These are phyloP conservation scores for Thalassaphorura encarpata DNA, from an alignment of 1,140 invertebrate species.

Conservation along the genomic window DNA sequence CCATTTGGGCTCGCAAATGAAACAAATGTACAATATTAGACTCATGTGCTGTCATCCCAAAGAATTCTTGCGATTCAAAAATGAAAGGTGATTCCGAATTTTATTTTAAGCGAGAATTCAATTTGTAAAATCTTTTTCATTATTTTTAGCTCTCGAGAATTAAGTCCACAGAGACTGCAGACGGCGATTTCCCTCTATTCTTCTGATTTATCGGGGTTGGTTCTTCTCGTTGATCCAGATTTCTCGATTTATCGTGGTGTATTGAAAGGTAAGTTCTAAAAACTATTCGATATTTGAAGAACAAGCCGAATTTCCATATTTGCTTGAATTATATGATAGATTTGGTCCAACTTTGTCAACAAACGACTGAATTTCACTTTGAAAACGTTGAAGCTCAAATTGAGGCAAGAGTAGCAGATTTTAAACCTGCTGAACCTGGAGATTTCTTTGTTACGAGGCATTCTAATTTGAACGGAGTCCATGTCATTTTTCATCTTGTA, in stretches of 20 bases:
- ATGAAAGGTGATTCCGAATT: conserved; percentile 35
- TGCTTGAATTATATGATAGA: conserved; percentile 39
- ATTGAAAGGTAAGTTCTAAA: conserved; percentile 55
- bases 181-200: conserved; percentile 90
- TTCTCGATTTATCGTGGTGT: conserved; percentile 61
- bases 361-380: conserved; percentile 82
- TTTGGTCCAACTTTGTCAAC: conserved; percentile 50
- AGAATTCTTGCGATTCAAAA: conserved; percentile 59
- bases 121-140: conserved; percentile 1
- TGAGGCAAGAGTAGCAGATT: conserved; percentile 43
- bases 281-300: no score
- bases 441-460: conserved; percentile 92
- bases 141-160: conserved; percentile 26
- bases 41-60: conserved; percentile 76
- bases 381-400: conserved; percentile 74
- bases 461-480: conserved; percentile 88
- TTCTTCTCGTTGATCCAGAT: conserved; percentile 69
- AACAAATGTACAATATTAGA: conserved; percentile 95
- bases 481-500: conserved; percentile 91
- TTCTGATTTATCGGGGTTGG: conserved; percentile 74
- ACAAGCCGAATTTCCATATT: no score
- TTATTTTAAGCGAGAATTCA: conserved; percentile 1
- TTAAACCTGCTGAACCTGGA: conserved; percentile 63
- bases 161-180: conserved; percentile 67
- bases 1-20: conserved; percentile 92